These are phyloP conservation scores for Dendrolimus kikuchii DNA, from an alignment of 1,140 invertebrate genomes.

Conservation along the genomic window DNA sequence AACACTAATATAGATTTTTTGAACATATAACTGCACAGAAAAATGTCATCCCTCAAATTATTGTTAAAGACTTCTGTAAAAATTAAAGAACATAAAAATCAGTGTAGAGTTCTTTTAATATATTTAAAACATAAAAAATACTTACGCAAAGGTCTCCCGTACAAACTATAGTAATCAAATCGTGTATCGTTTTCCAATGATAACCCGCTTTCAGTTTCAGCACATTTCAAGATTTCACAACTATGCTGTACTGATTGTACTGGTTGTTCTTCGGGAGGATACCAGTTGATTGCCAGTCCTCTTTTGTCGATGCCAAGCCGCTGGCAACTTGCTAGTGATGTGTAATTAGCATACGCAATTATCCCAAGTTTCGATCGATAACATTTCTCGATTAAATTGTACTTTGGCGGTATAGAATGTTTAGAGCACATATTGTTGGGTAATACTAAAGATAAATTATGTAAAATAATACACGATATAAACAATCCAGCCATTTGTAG, in stretches of 20 bases:
- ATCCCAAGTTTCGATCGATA: conserved; percentile 44
- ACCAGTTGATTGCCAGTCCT: conserved; percentile 77
- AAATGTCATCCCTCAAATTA: no score
- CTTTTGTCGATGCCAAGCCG: conserved; percentile 72
- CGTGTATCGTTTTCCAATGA: conserved; percentile 67
- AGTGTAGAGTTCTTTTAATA: not conserved
- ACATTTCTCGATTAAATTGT: conserved; percentile 54
- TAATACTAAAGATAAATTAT: no score
- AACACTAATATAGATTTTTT: no score
- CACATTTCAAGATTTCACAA: conserved; percentile 74
- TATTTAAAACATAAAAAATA: conserved; percentile 16
- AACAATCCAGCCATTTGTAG: no score
- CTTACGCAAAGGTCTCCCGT: conserved; percentile 69
- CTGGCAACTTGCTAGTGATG: conserved; percentile 68
- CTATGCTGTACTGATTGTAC: conserved; percentile 42
- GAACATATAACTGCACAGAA: no score
- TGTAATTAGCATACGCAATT: conserved; percentile 37
- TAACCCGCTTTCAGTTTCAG: conserved; percentile 70
- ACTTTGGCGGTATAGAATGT: conserved; percentile 32
- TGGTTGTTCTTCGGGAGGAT: conserved; percentile 38
- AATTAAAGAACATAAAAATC: no score
- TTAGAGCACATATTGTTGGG: conserved; percentile 25
- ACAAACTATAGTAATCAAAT: conserved; percentile 76
- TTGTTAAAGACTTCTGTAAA: no score
- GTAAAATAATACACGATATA: no score